These are phyloP conservation scores for Penelope pileata DNA, from an alignment of 2,113 vertebrate species.

Conservation along the genomic window DNA sequence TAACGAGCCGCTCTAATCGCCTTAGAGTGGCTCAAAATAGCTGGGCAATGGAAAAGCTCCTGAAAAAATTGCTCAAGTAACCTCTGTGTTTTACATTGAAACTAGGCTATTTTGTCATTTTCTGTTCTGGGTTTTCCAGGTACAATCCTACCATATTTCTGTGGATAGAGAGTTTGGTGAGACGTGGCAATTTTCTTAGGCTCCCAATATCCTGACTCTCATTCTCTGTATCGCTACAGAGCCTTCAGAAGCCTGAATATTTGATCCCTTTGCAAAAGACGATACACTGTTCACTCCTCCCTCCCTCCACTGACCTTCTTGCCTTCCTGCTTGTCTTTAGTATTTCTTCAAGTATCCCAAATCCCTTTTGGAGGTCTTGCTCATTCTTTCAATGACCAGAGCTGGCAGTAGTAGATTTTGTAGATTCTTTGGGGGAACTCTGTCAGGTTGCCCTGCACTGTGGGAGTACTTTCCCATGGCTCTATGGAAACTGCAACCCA, in stretches of 20 bases:
- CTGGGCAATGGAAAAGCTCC: not conserved
- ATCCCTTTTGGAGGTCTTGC: not conserved
- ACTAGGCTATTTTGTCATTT: not conserved
- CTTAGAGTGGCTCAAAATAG: slow-evolving; percentile 64
- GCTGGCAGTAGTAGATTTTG: not conserved
- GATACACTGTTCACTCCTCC: not conserved
- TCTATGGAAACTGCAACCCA: not conserved
- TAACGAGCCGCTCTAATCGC: slow-evolving; percentile 56
- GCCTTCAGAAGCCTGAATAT: not conserved
- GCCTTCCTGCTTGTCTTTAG: not conserved
- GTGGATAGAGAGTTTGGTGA: not conserved
- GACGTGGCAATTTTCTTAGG: not conserved
- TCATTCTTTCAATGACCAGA: not conserved
- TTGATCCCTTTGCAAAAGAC: not conserved
- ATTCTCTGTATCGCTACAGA: not conserved
- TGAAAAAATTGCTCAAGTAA: slow-evolving; percentile 8
- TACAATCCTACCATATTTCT: not conserved
- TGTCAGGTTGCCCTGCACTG: not conserved
- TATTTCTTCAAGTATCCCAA: not conserved
- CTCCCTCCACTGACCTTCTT: not conserved
- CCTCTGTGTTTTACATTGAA: not conserved
- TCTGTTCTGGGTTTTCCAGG: not conserved
- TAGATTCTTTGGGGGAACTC: not conserved
- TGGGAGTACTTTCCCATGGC: not conserved
- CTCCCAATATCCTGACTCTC: not conserved